These are phyloP conservation scores for Procavia capensis DNA, from an alignment of 2,113 vertebrate species.

Conservation along the genomic window DNA sequence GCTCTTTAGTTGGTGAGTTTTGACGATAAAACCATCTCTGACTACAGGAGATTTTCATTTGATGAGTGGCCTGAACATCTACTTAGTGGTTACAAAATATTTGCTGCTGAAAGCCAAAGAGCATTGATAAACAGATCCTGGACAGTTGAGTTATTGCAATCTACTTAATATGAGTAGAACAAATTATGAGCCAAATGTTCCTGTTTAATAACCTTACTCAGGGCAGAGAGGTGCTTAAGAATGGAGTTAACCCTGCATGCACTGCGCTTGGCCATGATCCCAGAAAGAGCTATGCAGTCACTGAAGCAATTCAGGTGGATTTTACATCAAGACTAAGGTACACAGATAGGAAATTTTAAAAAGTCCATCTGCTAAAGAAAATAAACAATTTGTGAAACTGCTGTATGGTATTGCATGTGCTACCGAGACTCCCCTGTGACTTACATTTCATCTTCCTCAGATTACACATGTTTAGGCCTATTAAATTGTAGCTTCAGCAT, in stretches of 20 bases:
- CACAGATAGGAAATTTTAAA: slow-evolving; percentile 70
- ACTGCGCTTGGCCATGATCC: slow-evolving; percentile 4
- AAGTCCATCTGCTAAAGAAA: slow-evolving; percentile 76
- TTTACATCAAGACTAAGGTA: slow-evolving; percentile 66
- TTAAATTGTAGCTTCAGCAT: slow-evolving; percentile 72
- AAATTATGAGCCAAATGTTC: slow-evolving; percentile 74
- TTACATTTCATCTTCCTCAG: slow-evolving; percentile 71
- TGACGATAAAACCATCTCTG: slow-evolving; percentile 67
- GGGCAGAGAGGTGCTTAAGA: background rate
- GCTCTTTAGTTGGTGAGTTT: slow-evolving; percentile 48
- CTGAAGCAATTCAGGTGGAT: slow-evolving; percentile 25
- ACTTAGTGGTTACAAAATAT: slow-evolving; percentile 80
- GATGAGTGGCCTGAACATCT: slow-evolving; percentile 79
- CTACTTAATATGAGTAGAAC: slow-evolving; percentile 73
- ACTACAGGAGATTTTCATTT: slow-evolving; percentile 74
- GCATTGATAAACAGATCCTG: slow-evolving; percentile 67
- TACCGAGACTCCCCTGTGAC: slow-evolving; percentile 60
- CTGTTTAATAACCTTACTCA: slow-evolving; percentile 71
- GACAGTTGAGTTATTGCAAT: slow-evolving; percentile 76
- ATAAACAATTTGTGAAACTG: slow-evolving; percentile 77
- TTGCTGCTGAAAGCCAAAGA: slow-evolving; percentile 77
- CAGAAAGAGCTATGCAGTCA: slow-evolving; percentile 27
- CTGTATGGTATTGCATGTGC: slow-evolving; percentile 42
- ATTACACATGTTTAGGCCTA: slow-evolving; percentile 69
- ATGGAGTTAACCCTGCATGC: slow-evolving; percentile 20